phyloP scores from a whole-genome alignment of 2,888 invertebrate genomes.

The Alloscopus bannaensis region DNA sequence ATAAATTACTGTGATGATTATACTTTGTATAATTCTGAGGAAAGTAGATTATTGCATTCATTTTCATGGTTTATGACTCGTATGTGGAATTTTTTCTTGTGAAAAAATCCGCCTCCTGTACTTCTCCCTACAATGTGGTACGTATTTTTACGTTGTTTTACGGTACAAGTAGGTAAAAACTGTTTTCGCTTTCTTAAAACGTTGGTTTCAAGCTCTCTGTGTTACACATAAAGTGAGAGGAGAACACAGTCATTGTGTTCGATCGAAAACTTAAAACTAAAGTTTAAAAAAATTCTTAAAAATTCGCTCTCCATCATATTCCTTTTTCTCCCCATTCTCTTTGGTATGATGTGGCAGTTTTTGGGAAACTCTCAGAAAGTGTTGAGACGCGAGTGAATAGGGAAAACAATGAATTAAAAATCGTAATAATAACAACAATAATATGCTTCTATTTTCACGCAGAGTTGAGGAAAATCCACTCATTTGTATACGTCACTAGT shows the following conservation, averaged over 20 bases:
- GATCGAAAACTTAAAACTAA: conserved; percentile 2
- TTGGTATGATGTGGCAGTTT: too few species aligned
- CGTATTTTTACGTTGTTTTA: conserved; percentile 46
- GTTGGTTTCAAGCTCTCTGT: conserved; percentile 51
- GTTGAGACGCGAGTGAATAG: too few species aligned
- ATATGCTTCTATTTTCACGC: too few species aligned
- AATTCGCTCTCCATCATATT: background rate
- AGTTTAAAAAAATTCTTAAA: too few species aligned
- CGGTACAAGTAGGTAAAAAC: conserved; percentile 40
- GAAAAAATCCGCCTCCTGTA: too few species aligned
- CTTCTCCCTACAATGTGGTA: too few species aligned
- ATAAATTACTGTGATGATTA: conserved; percentile 20
- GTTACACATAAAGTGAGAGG: conserved; percentile 39
- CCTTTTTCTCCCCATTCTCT: background rate
- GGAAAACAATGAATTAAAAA: too few species aligned
- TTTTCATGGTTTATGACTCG: conserved; percentile 45
- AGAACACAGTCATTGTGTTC: too few species aligned
- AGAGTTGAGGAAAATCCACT: too few species aligned
- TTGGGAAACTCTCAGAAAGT: too few species aligned
- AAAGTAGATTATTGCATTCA: conserved; percentile 55
- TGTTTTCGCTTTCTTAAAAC: conserved; percentile 38
- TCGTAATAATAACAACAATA: background rate
- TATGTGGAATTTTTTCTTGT: conserved; percentile 32
- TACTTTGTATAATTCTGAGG: conserved; percentile 27
- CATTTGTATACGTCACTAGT: too few species aligned